Percentiles rank a stretch among this genome's conserved stretches.
Evolutionary conservation across 2,888 invertebrate species (phyloP).

Genomic region (Clitarchus hookeri): DNA sequence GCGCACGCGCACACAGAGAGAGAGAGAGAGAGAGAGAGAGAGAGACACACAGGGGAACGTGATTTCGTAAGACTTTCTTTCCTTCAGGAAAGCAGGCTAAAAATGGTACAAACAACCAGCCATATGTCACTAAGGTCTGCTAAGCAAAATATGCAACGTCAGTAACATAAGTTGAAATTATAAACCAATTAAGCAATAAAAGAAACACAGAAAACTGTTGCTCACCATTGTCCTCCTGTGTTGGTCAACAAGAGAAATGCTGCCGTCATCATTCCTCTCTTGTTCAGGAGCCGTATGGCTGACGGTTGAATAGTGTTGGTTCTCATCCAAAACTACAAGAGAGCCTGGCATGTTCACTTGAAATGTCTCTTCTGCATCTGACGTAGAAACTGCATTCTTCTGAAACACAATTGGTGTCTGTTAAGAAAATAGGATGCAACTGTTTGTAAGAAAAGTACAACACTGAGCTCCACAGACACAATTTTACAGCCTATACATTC

Average conservation of each 20-base stretch:
- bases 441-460: background rate
- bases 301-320: background rate
- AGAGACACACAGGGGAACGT: too few species aligned
- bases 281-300: background rate
- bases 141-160: too few species aligned
- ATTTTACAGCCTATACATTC: background rate
- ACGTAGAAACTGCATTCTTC: background rate
- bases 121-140: too few species aligned
- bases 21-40: too few species aligned
- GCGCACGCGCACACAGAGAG: too few species aligned
- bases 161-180: too few species aligned
- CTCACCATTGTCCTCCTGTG: background rate
- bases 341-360: background rate
- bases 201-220: background rate
- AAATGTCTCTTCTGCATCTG: background rate
- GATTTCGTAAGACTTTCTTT: too few species aligned
- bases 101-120: too few species aligned
- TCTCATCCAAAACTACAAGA: background rate
- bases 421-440: background rate
- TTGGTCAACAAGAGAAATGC: background rate
- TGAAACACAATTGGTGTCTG: background rate
- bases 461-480: background rate
- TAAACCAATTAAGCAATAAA: background rate
- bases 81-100: too few species aligned
- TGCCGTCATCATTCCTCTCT: background rate